Evolutionary conservation across 2,113 vertebrate species (phyloP).

Genomic region (Piprites chloris): DNA sequence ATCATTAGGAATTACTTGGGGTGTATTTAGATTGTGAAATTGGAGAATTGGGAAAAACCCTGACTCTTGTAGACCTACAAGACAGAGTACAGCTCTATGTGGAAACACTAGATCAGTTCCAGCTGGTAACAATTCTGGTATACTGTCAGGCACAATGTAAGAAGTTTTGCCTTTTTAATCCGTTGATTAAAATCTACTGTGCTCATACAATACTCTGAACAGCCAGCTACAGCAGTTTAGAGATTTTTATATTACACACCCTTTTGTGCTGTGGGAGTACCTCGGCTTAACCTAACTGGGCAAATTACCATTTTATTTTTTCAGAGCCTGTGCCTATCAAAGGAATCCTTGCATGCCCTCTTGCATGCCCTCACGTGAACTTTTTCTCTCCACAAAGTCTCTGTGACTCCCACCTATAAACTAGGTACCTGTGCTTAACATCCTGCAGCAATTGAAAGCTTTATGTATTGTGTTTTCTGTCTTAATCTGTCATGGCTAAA

Average conservation of each 20-base stretch:
- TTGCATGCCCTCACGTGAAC: neutral
- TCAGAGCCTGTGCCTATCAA: neutral
- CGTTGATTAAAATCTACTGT: neutral
- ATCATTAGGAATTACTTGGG: neutral
- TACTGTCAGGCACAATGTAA: neutral
- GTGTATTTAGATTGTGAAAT: neutral
- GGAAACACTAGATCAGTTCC: neutral
- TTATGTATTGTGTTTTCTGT: neutral
- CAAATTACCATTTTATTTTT: neutral
- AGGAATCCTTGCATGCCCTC: neutral
- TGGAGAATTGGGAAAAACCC: neutral
- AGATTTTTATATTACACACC: neutral
- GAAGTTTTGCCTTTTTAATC: neutral
- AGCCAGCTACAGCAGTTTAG: neutral
- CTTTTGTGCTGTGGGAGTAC: neutral
- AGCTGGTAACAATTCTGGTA: neutral
- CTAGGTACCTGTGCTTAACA: neutral
- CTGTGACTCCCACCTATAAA: neutral
- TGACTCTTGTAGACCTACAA: neutral
- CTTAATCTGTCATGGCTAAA: neutral
- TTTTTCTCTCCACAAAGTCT: neutral
- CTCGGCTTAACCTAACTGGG: neutral
- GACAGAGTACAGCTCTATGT: neutral
- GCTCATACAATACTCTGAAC: neutral
- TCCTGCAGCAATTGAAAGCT: neutral